Percentiles rank a stretch among this genome's conserved stretches.
These are phyloP conservation scores for Ciconia maguari DNA, from an alignment of 2,113 vertebrate species.

Conservation along the genomic window DNA sequence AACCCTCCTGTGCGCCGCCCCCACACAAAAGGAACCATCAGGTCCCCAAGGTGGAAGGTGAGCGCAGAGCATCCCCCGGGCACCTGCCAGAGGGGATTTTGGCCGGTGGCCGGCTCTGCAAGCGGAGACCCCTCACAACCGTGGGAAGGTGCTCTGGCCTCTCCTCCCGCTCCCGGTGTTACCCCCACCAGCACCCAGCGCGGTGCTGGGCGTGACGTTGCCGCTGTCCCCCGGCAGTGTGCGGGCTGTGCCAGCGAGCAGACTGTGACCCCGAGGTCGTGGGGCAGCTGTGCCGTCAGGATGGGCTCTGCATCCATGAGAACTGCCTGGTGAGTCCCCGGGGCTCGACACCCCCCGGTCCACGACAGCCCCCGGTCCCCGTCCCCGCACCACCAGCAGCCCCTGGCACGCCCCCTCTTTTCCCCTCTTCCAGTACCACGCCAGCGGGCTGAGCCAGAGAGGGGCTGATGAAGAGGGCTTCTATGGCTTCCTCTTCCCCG, in stretches of 20 bases:
- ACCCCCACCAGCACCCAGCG: no score
- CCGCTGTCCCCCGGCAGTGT: neutral
- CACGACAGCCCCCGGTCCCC: neutral
- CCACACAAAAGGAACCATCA: no score
- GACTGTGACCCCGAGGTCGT: neutral
- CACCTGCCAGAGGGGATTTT: no score
- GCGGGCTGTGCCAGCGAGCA: neutral
- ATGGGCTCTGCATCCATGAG: neutral
- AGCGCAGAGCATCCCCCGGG: no score
- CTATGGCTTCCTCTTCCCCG: neutral
- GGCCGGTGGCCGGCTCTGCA: neutral
- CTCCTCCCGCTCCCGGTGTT: accelerated
- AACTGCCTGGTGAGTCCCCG: neutral
- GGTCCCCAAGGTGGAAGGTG: no score
- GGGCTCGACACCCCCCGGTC: neutral
- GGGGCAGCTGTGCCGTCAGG: neutral
- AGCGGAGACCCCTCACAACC: neutral
- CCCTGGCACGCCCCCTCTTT: neutral
- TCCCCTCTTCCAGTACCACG: neutral
- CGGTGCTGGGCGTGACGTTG: neutral
- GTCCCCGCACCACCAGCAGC: no score
- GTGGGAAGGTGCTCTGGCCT: neutral
- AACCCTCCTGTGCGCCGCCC: no score
- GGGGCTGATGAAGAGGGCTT: neutral
- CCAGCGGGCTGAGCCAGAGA: neutral